These are phyloP conservation scores for Hyaena hyaena DNA, from an alignment of 2,113 vertebrate species.

Conservation along the genomic window DNA sequence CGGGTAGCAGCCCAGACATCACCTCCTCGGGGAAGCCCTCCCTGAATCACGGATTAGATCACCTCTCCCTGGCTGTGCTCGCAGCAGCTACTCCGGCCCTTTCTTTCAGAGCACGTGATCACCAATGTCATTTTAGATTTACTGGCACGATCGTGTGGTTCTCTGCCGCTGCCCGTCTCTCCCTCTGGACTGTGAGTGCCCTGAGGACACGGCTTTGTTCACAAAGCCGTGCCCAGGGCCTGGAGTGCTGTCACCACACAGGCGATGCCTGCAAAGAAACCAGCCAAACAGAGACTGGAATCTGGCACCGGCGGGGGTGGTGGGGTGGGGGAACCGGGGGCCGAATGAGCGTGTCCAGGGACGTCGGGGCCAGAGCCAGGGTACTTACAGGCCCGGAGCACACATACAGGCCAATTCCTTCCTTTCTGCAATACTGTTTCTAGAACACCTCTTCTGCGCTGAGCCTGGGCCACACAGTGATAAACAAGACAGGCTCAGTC, in stretches of 20 bases:
- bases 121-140: background rate
- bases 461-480: background rate
- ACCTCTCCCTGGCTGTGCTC: background rate
- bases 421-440: background rate
- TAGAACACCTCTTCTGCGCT: background rate
- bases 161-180: background rate
- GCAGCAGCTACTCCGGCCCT: background rate
- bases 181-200: background rate
- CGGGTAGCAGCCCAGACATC: background rate
- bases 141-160: rapidly evolving
- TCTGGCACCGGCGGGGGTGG: rapidly evolving
- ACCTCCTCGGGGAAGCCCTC: background rate
- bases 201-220: background rate
- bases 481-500: background rate
- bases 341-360: background rate
- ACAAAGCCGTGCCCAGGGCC: background rate
- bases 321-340: background rate
- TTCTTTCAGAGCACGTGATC: background rate
- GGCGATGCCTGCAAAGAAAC: background rate
- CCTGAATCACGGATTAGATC: background rate
- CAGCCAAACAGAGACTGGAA: background rate
- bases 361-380: background rate
- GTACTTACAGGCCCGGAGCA: rapidly evolving
- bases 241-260: rapidly evolving
- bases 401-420: background rate